phyloP scores from a whole-genome alignment of 2,888 invertebrate species.

The Oligia latruncula region DNA sequence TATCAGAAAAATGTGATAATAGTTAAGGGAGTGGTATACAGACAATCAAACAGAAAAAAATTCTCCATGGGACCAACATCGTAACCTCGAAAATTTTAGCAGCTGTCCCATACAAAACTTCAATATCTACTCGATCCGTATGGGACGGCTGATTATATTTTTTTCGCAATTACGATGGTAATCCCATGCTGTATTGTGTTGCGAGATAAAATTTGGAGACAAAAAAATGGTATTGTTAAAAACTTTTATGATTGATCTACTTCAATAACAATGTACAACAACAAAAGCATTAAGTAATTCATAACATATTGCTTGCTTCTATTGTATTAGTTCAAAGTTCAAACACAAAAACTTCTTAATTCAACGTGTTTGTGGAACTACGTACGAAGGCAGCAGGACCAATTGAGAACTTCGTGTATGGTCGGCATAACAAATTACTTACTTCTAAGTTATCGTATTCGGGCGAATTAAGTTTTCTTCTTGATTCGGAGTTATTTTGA shows the following conservation, averaged over 20 bases:
- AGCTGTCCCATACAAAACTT: no score
- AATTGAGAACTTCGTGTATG: neutral
- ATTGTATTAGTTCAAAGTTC: conserved; percentile 28
- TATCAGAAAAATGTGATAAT: no score
- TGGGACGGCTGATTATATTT: no score
- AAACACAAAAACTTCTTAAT: conserved; percentile 34
- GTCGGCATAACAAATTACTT: neutral
- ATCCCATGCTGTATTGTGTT: neutral
- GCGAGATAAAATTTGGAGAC: neutral
- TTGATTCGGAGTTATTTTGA: neutral
- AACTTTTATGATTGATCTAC: conserved; percentile 16
- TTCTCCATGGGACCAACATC: no score
- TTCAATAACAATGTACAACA: conserved; percentile 14
- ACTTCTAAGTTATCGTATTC: no score
- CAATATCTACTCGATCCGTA: no score
- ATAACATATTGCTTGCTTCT: conserved; percentile 13
- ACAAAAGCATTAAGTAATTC: conserved; percentile 26
- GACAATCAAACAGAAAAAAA: no score
- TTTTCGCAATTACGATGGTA: no score
- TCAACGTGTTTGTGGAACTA: conserved; percentile 6
- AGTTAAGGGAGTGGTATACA: no score
- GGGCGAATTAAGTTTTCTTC: neutral
- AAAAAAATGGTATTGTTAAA: neutral
- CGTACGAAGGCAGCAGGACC: neutral
- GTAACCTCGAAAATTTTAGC: no score